Percentiles rank a stretch among this genome's conserved stretches.
These are phyloP conservation scores for Brachypterus glaber DNA, from an alignment of 2,888 invertebrate genomes.

Conservation along the genomic window DNA sequence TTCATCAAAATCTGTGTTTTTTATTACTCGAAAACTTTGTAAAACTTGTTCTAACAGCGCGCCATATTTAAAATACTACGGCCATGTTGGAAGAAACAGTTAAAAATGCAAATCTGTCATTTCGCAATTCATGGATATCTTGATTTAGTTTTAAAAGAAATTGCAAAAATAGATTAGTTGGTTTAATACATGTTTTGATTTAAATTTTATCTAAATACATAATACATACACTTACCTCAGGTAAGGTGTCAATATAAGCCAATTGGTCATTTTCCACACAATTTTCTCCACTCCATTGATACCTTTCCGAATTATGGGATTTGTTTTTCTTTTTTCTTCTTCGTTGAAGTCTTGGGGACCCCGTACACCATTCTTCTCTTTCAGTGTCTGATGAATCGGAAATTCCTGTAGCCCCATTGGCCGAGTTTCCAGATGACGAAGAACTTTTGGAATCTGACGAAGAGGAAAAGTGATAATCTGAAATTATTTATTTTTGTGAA, in stretches of 20 bases:
- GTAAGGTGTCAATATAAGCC: slow-evolving; percentile 74
- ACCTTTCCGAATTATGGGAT: slow-evolving; percentile 12
- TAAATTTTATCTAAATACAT: too few relatives aligned
- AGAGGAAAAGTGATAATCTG: slow-evolving; percentile 35
- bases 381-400: slow-evolving; percentile 60
- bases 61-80: too few relatives aligned
- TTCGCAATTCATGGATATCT: too few relatives aligned
- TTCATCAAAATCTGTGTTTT: too few relatives aligned
- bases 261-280: slow-evolving; percentile 46
- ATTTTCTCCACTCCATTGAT: slow-evolving; percentile 23
- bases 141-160: too few relatives aligned
- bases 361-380: slow-evolving; percentile 60
- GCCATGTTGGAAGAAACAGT: too few relatives aligned
- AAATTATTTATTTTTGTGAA: slow-evolving; percentile 1
- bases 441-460: slow-evolving; percentile 47
- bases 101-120: too few relatives aligned
- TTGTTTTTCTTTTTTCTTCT: slow-evolving; percentile 51
- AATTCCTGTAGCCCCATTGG: slow-evolving; percentile 42
- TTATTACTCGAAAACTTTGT: too few relatives aligned
- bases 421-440: slow-evolving; percentile 44
- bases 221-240: slow-evolving; percentile 67
- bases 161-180: too few relatives aligned
- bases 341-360: slow-evolving; percentile 73
- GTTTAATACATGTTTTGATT: too few relatives aligned
- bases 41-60: too few relatives aligned